These are phyloP conservation scores for Paramormyrops hopkinsi DNA, from an alignment of 2,797 vertebrate species.

Conservation along the genomic window DNA sequence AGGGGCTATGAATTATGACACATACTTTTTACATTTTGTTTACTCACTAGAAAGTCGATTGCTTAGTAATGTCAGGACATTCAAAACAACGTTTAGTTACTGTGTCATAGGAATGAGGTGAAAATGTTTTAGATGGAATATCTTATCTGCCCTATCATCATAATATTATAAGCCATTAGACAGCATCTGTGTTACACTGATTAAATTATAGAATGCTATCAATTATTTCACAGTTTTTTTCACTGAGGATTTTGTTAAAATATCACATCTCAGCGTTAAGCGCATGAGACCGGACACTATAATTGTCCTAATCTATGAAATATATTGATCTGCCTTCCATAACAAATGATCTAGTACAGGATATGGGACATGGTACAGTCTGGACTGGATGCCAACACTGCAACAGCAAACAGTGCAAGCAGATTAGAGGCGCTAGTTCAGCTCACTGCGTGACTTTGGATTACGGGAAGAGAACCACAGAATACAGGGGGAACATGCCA, in stretches of 20 bases:
- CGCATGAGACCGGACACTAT: not conserved
- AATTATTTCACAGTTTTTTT: not conserved
- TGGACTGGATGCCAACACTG: not conserved
- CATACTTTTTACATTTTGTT: not conserved
- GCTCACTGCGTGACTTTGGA: not conserved
- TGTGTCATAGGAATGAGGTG: constrained; percentile 1
- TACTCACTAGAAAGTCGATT: not conserved
- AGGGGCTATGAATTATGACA: constrained; percentile 5
- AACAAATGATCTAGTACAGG: not conserved
- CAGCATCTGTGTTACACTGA: not conserved
- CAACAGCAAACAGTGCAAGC: not conserved
- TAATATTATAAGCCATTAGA: not conserved
- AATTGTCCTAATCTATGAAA: not conserved
- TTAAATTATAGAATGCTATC: not conserved
- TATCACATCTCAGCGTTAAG: not conserved
- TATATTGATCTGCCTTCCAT: not conserved
- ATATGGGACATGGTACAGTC: not conserved
- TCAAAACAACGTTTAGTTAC: constrained; percentile 1
- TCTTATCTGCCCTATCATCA: not conserved
- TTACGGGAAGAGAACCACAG: not conserved
- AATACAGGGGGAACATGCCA: not conserved
- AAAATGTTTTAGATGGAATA: not conserved
- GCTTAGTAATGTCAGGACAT: not conserved
- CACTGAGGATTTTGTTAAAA: not conserved
- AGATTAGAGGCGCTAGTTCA: not conserved